Conservation (phyloP, 2,797 vertebrate species). For the Mus spretus region DNA sequence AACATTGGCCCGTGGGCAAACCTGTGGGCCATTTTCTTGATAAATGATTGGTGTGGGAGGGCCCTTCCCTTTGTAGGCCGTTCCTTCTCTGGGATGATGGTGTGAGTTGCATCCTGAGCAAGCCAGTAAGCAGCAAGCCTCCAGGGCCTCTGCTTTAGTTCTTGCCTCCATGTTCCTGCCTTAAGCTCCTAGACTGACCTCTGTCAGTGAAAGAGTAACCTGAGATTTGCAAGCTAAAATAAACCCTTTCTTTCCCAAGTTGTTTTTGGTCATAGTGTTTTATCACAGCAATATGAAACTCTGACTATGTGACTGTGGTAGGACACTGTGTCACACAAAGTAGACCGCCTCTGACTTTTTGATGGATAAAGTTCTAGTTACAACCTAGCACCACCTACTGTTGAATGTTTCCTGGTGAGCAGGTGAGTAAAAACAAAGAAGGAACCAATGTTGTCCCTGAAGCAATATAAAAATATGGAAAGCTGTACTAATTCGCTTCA, state of each 20-base stretch:
- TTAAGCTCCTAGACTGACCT: too few relatives aligned
- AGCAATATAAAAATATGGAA: not conserved
- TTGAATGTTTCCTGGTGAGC: not conserved
- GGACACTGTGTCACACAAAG: not conserved
- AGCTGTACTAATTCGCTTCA: not conserved
- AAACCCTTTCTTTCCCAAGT: not conserved
- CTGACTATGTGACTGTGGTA: not conserved
- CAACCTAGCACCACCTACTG: not conserved
- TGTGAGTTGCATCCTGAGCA: not conserved
- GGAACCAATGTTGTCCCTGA: not conserved
- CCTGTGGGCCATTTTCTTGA: not conserved
- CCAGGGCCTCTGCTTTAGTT: not conserved
- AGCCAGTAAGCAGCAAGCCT: not conserved
- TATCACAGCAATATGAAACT: not conserved
- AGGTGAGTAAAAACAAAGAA: not conserved
- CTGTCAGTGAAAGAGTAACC: not conserved
- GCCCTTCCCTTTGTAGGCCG: too few relatives aligned
- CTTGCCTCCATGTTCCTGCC: not conserved
- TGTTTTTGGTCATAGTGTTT: not conserved
- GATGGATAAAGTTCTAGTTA: not conserved
- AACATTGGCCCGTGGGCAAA: not conserved
- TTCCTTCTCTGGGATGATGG: not conserved
- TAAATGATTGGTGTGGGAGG: not conserved
- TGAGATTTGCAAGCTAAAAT: not conserved
- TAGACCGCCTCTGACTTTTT: not conserved